Evolutionary conservation across 2,113 vertebrate genomes (phyloP).

Genomic region (Tragelaphus imberbis): DNA sequence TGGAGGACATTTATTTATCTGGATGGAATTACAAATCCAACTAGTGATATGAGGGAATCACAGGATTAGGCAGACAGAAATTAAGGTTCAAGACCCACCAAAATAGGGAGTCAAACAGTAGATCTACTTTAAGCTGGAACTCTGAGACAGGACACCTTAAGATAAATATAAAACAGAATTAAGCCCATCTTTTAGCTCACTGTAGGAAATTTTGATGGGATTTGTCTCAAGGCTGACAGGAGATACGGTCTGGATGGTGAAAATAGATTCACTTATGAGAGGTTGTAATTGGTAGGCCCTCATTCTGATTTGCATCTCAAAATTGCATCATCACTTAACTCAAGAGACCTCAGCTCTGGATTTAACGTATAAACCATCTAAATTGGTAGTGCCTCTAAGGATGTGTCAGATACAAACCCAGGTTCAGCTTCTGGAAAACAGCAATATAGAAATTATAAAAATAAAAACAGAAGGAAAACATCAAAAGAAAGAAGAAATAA

Average conservation of each 20-base stretch:
- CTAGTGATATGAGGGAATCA: neutral
- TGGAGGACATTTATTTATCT: neutral
- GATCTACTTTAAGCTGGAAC: neutral
- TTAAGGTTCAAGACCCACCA: neutral
- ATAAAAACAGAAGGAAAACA: neutral
- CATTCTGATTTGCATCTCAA: neutral
- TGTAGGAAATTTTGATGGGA: neutral
- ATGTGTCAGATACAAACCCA: neutral
- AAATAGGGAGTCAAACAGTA: neutral
- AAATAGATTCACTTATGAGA: neutral
- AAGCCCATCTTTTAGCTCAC: neutral
- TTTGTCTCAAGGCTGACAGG: neutral
- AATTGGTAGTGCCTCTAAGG: neutral
- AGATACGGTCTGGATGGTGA: rapidly evolving
- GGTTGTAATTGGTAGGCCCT: neutral
- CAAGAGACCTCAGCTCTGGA: neutral
- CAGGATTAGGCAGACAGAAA: neutral
- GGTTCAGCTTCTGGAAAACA: neutral
- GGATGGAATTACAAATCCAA: neutral
- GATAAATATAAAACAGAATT: neutral
- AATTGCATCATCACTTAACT: neutral
- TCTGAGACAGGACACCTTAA: neutral
- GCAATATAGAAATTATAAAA: neutral
- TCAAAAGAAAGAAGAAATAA: neutral
- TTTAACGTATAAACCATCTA: neutral